Evolutionary conservation across 2,888 invertebrate species (phyloP).

Genomic region (Therioaphis trifolii): DNA sequence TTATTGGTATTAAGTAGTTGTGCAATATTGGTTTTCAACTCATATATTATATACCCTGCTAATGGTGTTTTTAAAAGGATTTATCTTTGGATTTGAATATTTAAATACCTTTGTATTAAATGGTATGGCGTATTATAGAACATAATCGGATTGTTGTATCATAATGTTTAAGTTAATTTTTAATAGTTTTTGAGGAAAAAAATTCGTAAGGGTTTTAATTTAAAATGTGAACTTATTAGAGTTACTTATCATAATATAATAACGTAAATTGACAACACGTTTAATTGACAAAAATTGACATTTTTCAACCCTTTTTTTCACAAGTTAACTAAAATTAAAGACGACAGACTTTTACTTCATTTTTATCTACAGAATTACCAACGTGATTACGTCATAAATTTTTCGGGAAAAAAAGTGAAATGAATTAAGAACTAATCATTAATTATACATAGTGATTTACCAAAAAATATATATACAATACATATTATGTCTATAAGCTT

Average conservation of each 20-base stretch:
- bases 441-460: conserved; percentile 45
- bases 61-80: no score
- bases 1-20: no score
- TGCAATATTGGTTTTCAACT: no score
- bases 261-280: conserved; percentile 11
- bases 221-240: no score
- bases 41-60: no score
- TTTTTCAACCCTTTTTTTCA: neutral
- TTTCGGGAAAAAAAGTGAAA: conserved; percentile 1
- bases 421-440: conserved; percentile 33
- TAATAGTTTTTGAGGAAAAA: no score
- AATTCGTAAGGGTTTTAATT: no score
- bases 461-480: neutral
- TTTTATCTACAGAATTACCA: neutral
- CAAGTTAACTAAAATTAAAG: conserved; percentile 5
- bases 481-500: neutral
- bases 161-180: no score
- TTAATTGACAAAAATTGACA: neutral
- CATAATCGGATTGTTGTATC: no score
- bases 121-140: no score
- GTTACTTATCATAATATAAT: neutral
- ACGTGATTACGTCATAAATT: conserved; percentile 25
- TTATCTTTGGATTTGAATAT: no score
- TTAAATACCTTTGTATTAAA: no score
- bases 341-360: conserved; percentile 32